Conservation (phyloP, 2,797 vertebrate genomes). For the Micrastur ruficollis region DNA sequence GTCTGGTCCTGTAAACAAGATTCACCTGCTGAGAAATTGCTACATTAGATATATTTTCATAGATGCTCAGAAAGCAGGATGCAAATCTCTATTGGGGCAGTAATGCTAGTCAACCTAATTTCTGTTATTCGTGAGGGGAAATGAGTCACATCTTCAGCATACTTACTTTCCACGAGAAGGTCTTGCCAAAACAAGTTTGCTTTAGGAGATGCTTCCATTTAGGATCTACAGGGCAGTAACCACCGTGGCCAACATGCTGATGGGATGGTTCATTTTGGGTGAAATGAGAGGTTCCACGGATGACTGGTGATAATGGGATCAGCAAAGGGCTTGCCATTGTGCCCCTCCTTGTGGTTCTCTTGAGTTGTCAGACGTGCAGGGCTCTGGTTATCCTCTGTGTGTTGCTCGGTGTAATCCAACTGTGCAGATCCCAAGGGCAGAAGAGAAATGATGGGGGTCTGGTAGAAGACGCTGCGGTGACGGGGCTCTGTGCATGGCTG, state of each 20-base stretch:
- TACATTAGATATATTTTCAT: neutral
- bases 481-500: fast-evolving
- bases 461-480: neutral
- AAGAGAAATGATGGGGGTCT: neutral
- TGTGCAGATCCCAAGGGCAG: neutral
- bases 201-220: neutral
- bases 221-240: neutral
- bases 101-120: neutral
- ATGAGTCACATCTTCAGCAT: neutral
- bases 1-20: neutral
- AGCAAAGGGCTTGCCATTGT: neutral
- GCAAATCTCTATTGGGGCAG: neutral
- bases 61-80: neutral
- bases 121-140: neutral
- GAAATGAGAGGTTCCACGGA: neutral
- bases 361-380: neutral
- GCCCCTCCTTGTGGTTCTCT: fast-evolving
- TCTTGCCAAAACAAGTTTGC: neutral
- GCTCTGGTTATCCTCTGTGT: neutral
- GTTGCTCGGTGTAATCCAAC: neutral
- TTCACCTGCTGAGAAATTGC: neutral
- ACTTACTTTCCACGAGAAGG: neutral
- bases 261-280: neutral
- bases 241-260: neutral
- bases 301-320: neutral